A percentile compares a stretch with the other conserved stretches of the same genome.
Evolutionary conservation across 2,797 vertebrate species (phyloP).

Genomic region (Chaunax sp.): DNA sequence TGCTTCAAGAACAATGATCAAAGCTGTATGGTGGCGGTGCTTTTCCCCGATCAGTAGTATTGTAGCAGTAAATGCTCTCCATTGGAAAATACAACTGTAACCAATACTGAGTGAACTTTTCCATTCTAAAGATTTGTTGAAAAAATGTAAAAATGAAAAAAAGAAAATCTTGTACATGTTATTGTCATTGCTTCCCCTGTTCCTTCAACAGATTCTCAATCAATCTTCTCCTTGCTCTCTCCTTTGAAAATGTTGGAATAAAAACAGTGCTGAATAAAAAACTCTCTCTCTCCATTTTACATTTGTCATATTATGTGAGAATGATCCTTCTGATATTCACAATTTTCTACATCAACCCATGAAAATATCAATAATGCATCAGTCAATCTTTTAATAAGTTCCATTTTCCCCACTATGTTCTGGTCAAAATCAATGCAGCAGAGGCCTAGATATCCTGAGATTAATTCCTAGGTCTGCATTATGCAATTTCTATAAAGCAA

Average conservation of each 20-base stretch:
- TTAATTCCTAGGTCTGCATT: background rate
- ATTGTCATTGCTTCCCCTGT: constrained; percentile 91
- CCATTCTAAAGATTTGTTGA: constrained; percentile 56
- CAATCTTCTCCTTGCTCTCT: constrained; percentile 90
- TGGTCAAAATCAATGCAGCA: background rate
- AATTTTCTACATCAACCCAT: too few species aligned
- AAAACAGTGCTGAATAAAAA: constrained; percentile 82
- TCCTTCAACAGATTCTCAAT: constrained; percentile 92
- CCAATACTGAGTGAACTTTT: constrained; percentile 49
- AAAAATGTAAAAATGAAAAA: constrained; percentile 64
- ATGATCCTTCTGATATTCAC: too few species aligned
- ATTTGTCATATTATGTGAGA: too few species aligned
- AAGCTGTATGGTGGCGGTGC: constrained; percentile 42
- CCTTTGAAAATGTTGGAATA: constrained; percentile 95
- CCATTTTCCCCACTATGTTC: background rate
- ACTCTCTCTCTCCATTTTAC: constrained; percentile 64
- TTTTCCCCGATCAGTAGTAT: constrained; percentile 44
- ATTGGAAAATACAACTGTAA: constrained; percentile 42
- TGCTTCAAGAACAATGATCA: constrained; percentile 44
- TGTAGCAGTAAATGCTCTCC: constrained; percentile 44
- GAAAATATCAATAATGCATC: background rate
- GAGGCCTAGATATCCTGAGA: background rate
- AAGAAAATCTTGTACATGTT: constrained; percentile 88
- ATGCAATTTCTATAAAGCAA: background rate
- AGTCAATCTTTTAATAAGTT: background rate